phyloP scores from a whole-genome alignment of 2,113 vertebrate species.

The Rattus norvegicus region GRCr8 NC_086037.1:56271501-56272000 shows the following conservation, averaged over 20 bases:
- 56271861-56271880: not conserved
- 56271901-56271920: not conserved
- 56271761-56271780: not conserved
- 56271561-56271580: not conserved
- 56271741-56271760: not conserved
- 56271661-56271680: not conserved
- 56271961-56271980: not conserved
- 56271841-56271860: not conserved
- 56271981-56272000: not conserved
- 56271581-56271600: not conserved
- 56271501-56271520: not conserved
- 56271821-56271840: not conserved
- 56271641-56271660: not conserved
- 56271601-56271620: not conserved
- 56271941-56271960: not conserved
- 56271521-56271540: not conserved
- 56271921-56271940: constrained; percentile 1
- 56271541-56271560: not conserved
- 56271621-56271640: not conserved
- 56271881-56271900: not conserved
- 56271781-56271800: not conserved
- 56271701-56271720: not conserved
- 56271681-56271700: no score
- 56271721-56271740: not conserved
- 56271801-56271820: not conserved